phyloP scores from a whole-genome alignment of 2,888 invertebrate genomes.

The Amblyjoppa proteus region DNA sequence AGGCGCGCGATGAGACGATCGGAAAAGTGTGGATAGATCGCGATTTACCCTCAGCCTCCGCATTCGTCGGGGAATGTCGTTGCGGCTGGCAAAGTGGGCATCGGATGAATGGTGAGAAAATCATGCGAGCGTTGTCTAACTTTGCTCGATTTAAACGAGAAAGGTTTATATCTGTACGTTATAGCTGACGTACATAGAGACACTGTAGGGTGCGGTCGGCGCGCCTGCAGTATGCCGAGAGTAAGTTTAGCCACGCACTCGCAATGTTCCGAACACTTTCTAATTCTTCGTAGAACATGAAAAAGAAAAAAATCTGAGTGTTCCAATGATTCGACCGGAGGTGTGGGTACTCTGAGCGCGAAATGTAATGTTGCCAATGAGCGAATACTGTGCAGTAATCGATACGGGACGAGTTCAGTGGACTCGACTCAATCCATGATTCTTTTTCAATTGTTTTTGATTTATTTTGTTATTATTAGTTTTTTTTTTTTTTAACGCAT shows the following conservation, averaged over 20 bases:
- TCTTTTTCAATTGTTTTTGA: not conserved
- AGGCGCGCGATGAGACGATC: not conserved
- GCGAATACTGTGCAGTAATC: not conserved
- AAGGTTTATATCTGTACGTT: conserved; percentile 55
- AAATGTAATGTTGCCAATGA: not conserved
- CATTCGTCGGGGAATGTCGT: conserved; percentile 9
- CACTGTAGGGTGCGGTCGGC: conserved; percentile 48
- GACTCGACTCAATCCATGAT: not conserved
- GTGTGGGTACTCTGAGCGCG: not conserved
- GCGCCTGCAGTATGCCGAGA: conserved; percentile 30
- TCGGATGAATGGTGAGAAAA: conserved; percentile 38
- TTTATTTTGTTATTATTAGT: not conserved
- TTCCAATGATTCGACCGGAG: conserved; percentile 20
- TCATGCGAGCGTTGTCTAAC: conserved; percentile 51
- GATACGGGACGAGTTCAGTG: not conserved
- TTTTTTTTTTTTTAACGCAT: conserved; percentile 1
- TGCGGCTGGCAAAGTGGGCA: not conserved
- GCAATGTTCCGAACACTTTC: conserved; percentile 51
- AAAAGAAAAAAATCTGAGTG: conserved; percentile 16
- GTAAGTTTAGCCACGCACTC: conserved; percentile 55
- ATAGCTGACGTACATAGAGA: not conserved
- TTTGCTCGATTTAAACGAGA: conserved; percentile 71
- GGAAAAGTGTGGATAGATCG: conserved; percentile 4
- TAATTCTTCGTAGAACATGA: conserved; percentile 33
- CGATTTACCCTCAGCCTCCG: not conserved